Percentiles rank a stretch among this genome's conserved stretches.
Conservation (phyloP, 2,888 invertebrate genomes). For the Caenorhabditis doughertyi region DNA sequence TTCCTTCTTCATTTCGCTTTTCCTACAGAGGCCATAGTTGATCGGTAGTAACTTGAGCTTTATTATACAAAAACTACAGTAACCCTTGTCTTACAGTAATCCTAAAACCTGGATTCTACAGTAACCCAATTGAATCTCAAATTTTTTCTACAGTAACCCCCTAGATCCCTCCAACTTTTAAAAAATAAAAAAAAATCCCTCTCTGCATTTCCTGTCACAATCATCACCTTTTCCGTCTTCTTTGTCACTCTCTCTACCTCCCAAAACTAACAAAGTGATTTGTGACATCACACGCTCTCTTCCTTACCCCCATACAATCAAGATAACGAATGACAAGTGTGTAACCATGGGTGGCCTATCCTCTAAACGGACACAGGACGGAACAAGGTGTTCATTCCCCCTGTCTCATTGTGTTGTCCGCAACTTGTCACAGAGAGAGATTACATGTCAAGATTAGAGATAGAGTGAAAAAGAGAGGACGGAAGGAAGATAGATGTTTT, state of each 20-base stretch:
- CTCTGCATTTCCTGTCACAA: background rate
- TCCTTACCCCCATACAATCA: background rate
- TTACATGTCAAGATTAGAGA: constrained; percentile 53
- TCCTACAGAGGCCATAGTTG: too few species aligned
- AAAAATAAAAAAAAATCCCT: background rate
- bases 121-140: too few species aligned
- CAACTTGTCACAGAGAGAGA: constrained; percentile 41
- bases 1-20: too few species aligned
- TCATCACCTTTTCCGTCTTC: background rate
- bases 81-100: too few species aligned
- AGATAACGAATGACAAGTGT: background rate
- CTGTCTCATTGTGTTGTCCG: constrained; percentile 42
- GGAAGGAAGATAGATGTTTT: background rate
- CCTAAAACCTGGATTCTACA: too few species aligned
- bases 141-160: too few species aligned
- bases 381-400: too few species aligned
- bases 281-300: constrained; percentile 38
- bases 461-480: background rate
- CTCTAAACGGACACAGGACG: too few species aligned
- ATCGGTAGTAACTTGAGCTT: too few species aligned
- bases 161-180: too few species aligned
- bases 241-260: background rate
- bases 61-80: too few species aligned
- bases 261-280: constrained; percentile 57
- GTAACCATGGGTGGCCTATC: constrained; percentile 1